Evolutionary conservation across 1,140 invertebrate species (phyloP).

Genomic region (Maconellicoccus hirsutus): DNA sequence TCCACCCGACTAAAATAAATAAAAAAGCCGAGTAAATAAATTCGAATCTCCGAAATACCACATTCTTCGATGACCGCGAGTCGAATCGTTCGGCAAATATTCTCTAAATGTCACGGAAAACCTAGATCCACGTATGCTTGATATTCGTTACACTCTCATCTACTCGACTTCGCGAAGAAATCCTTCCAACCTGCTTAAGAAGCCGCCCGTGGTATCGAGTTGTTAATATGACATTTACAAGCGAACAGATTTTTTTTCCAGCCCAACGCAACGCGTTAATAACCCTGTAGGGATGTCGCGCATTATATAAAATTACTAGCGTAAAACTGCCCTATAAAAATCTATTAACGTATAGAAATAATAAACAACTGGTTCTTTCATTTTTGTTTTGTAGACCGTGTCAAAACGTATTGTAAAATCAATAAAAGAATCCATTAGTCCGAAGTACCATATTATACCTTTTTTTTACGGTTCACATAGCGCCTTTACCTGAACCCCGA

Average conservation of each 20-base stretch:
- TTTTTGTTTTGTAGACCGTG: slow-evolving; percentile 8
- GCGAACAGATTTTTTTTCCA: neutral
- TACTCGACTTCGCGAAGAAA: no score
- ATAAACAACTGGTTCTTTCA: slow-evolving; percentile 9
- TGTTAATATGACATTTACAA: neutral
- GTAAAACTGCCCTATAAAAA: slow-evolving; percentile 9
- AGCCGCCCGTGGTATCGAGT: neutral
- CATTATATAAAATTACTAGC: slow-evolving; percentile 1
- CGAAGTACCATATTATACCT: neutral
- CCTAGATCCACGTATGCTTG: no score
- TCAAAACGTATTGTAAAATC: slow-evolving; percentile 4
- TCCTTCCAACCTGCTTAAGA: no score
- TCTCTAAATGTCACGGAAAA: no score
- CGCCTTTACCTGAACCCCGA: neutral
- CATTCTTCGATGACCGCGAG: no score
- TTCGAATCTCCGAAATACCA: no score
- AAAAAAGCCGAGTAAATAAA: neutral
- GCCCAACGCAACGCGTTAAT: neutral
- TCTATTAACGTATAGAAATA: slow-evolving; percentile 4
- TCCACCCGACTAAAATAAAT: neutral
- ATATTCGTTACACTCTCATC: no score
- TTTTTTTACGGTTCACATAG: slow-evolving; percentile 9
- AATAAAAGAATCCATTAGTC: slow-evolving; percentile 5
- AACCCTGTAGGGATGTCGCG: neutral
- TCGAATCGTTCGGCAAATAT: no score